These are phyloP conservation scores for Eumaeus atala DNA, from an alignment of 1,140 invertebrate species.

Conservation along the genomic window DNA sequence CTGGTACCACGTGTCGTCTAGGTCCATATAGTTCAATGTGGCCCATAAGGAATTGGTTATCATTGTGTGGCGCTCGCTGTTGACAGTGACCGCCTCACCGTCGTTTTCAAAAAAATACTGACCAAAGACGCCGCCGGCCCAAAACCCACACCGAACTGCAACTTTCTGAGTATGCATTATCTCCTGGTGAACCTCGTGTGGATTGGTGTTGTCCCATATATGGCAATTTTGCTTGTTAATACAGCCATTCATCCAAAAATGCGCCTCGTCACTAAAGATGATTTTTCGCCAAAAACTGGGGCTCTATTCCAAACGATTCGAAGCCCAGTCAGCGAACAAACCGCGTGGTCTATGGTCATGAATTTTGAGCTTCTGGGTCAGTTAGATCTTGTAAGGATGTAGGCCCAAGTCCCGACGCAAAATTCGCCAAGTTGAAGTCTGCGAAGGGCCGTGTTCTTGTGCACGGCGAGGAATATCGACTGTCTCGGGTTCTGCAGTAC, in stretches of 20 bases:
- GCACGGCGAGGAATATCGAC: no score
- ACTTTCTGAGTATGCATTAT: slow-evolving; percentile 29
- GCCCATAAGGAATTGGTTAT: slow-evolving; percentile 17
- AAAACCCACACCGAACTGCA: slow-evolving; percentile 43
- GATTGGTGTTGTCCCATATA: slow-evolving; percentile 13
- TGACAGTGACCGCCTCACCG: slow-evolving; percentile 22
- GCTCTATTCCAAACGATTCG: not conserved
- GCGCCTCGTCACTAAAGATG: not conserved
- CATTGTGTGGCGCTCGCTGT: slow-evolving; percentile 22
- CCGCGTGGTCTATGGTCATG: no score
- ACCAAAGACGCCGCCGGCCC: slow-evolving; percentile 30
- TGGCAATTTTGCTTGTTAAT: slow-evolving; percentile 32
- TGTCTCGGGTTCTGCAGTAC: no score
- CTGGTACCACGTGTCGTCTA: slow-evolving; percentile 17
- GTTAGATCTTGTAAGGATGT: no score
- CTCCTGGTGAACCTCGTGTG: slow-evolving; percentile 2
- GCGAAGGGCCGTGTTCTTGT: no score
- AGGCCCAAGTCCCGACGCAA: no score
- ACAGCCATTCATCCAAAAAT: slow-evolving; percentile 4
- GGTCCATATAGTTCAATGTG: slow-evolving; percentile 14
- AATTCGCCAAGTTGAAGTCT: no score
- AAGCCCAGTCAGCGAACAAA: not conserved
- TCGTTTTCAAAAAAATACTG: slow-evolving; percentile 33
- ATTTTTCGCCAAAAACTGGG: slow-evolving; percentile 2
- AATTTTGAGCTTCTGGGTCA: no score